Conservation (phyloP, 30 jellyfish, hydroid and myxozoan species). For the Hydractinia symbiolongicarpus region DNA sequence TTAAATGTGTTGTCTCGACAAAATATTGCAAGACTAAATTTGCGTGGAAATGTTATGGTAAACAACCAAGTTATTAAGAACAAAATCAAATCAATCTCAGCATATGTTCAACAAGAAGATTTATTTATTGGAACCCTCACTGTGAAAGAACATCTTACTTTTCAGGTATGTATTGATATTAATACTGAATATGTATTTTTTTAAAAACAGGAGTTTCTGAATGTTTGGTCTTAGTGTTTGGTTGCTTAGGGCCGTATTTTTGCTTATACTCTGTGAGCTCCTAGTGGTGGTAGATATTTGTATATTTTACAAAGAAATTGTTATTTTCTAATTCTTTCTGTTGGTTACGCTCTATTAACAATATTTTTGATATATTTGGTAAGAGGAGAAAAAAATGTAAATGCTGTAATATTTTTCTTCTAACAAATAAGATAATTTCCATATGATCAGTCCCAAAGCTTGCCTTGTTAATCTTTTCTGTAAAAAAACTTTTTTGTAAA, state of each 20-base stretch:
- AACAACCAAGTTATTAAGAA: conserved; percentile 56
- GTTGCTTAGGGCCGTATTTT: background rate
- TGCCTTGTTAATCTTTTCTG: background rate
- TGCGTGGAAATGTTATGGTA: conserved; percentile 62
- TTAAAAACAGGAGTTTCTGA: background rate
- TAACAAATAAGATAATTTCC: too few species aligned
- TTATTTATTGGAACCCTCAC: conserved; percentile 89
- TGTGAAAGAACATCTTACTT: conserved; percentile 79
- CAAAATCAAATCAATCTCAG: conserved; percentile 67
- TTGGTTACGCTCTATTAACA: too few species aligned
- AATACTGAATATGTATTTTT: background rate
- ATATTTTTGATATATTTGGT: too few species aligned
- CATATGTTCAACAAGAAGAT: conserved; percentile 92
- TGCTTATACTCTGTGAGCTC: background rate
- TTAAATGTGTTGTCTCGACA: conserved; percentile 77
- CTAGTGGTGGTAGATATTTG: too few species aligned
- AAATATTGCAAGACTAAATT: conserved; percentile 34
- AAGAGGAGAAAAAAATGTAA: too few species aligned
- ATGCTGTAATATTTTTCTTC: too few species aligned
- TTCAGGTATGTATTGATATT: conserved; percentile 51
- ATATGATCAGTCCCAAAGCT: background rate
- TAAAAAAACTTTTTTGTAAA: background rate
- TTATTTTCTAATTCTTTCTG: too few species aligned
- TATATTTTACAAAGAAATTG: too few species aligned
- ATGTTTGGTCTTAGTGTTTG: background rate